A percentile compares a stretch with the other conserved stretches of the same genome.
These are phyloP conservation scores for Haliclystus octoradiatus DNA, from an alignment of 30 jellyfish, hydroid and myxozoan genomes.

Conservation along the genomic window DNA sequence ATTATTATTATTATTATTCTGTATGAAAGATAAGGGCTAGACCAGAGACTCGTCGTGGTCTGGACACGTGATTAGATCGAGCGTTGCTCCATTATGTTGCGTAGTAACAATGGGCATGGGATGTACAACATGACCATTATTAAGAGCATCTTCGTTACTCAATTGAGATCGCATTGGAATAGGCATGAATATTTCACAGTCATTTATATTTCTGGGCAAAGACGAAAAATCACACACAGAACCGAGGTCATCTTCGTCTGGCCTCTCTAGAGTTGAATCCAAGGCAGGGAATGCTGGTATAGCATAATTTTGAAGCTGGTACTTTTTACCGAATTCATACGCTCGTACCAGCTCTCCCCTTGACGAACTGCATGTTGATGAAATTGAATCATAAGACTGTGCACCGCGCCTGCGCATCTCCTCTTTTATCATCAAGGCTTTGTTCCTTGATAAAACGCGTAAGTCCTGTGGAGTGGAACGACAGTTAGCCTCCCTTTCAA, in stretches of 20 bases:
- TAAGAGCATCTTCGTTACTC: background rate
- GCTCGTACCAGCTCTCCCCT: slow-evolving; percentile 85
- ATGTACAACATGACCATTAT: background rate
- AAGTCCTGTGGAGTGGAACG: background rate
- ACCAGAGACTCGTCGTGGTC: slow-evolving; percentile 1
- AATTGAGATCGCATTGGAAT: slow-evolving; percentile 36
- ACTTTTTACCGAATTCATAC: slow-evolving; percentile 82
- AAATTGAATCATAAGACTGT: slow-evolving; percentile 85
- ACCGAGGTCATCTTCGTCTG: slow-evolving; percentile 21
- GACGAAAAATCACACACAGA: slow-evolving; percentile 56
- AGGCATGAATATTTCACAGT: slow-evolving; percentile 58
- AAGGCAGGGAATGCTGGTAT: slow-evolving; percentile 32
- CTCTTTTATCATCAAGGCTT: background rate
- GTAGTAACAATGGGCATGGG: background rate
- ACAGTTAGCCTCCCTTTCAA: background rate
- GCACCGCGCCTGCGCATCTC: slow-evolving; percentile 22
- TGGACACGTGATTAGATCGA: background rate
- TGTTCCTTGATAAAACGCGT: background rate
- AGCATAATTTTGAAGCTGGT: slow-evolving; percentile 52
- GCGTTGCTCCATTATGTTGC: background rate
- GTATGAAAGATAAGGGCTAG: too few species aligned
- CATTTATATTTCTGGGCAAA: slow-evolving; percentile 53
- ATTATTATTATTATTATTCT: too few species aligned
- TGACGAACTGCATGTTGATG: slow-evolving; percentile 82
- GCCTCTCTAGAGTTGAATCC: slow-evolving; percentile 37